Base-by-base conservation (phyloP, 1,140 invertebrate species). In the Neelides sp. region DNA sequence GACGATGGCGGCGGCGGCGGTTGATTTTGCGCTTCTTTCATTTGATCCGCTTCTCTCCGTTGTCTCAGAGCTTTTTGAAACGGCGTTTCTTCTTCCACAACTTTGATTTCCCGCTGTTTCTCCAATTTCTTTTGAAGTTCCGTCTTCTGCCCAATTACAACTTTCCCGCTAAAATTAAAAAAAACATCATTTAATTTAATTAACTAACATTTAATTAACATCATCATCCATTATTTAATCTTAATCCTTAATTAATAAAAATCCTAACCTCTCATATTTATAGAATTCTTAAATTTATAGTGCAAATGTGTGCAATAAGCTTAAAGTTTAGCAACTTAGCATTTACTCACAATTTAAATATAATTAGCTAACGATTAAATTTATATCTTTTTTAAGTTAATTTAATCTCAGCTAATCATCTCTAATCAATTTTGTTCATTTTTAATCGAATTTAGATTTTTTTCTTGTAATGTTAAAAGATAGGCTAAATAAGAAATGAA, bases 121-220 rank as follows among this genome's bases (percentile, higher is more conserved):
- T 52, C 50, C 30, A 52, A n/a, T 23, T 28, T 42, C 2, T 42
- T 10, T 22, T 52, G 41, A 13, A 52, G 32, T 27, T 52, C 50
- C 2, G 50, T 37, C 13, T 52, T 52, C n/a, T 52, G 50, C n/a
- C 39, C 39, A 19, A 52, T 13, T 10, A 52, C 41, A 19, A 23
- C 23, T 27, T 52, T 52, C 23, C 50, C 50, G 20, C 50, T 50
- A 17, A 8, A 1, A 19, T 22, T 24, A 43, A 43, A 10, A 17
- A 2, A 20, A 43, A 3, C 20, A 8, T 32, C 2, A 4, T n/a
- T 8, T 39, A 10, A 3, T 1, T 39, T 39, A 8, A 39, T 13
- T n/a, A 39, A 39, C 1, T n/a, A 39, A 39, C n/a, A n/a, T n/a
- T n/a, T n/a, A n/a, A n/a, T n/a, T n/a, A n/a, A n/a, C n/a, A n/a